Base-by-base conservation (phyloP, 2,113 vertebrate genomes). In the Dinomys branickii region DNA sequence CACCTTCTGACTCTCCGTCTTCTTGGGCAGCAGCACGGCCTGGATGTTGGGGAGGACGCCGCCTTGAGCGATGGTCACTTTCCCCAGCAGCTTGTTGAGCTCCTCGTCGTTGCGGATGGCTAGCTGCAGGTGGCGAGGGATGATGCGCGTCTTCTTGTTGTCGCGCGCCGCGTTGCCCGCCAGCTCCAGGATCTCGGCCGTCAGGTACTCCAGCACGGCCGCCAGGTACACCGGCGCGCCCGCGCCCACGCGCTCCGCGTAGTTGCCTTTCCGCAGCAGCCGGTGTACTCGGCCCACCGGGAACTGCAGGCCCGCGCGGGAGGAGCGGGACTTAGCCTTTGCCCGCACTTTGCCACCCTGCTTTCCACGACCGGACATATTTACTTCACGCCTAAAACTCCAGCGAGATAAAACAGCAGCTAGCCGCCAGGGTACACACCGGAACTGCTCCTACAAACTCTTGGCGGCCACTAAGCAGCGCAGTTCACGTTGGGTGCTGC, bases 131-230 rank as follows among this genome's bases (percentile, higher is more conserved):
- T 99, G 99, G 1, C 99, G 99, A 1, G 99, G 99, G 75, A 99
- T 99, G 96, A 99, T 99, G 3, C 99, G 98, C 52, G 99, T 99
- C 98, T 99, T 99, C 98, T 99, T 99, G 98, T 99, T 99, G 98
- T 99, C 99, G 1, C 99, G 98, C 47, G 77, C 77, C 6, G 77
- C 77, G 30, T 80, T 80, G 77, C 77, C 77, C 5, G 77, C 77
- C 77, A 99, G 58, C 96, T 99, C 98, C 84, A 98, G 98, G 94
- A 99, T 98, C 97, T 98, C 98, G 5, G 98, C 98, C 0, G 98
- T 98, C 93, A 99, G 98, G 96, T 99, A 99, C 98, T 99, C 99
- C 47, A 99, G 97, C 73, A 99, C 99, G 0, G 99, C 99, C 0
- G 99, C 99, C 97, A 99, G 97, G 95, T 99, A 99, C 0, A 99